Evolutionary conservation across 1,140 invertebrate genomes (phyloP), one percentile per base, ranked within the genome.

Genomic region (Lasaia peninsularis): DNA sequence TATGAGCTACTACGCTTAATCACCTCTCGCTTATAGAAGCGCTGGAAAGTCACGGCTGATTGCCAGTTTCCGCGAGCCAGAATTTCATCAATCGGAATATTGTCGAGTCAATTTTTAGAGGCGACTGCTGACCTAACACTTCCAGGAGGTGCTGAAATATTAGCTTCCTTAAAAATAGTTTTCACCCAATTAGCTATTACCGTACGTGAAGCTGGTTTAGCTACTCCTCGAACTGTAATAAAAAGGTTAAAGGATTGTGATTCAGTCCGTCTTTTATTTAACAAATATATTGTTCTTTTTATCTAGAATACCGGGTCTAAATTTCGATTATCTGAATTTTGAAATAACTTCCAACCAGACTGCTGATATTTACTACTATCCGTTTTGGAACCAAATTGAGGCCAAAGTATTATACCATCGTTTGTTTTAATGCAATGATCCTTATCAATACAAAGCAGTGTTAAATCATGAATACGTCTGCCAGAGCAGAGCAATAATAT

Each of bases 181-280:
- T 64, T 65, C 3, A 71, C 12, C 73, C 73, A 75, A 4, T 63
- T 62, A 0, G 60, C 62, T 12, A 75, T 75, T 9, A 73, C 57
- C n/a, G 65, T 61, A 8, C 70, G 63, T 11, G 73, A 67, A 11
- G 73, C 69, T 6, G 65, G 62, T 18, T 53, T 58, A 7, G 59
- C 16, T 3, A n/a, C 4, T n/a, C 65, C 71, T 28, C 53, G 37
- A 14, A 60, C 12, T 2, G 58, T 69, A 12, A 67, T 53, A 61
- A 71, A 69, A 20, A 67, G 58, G 56, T 65, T 67, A 16, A 40
- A 34, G 9, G 21, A 49, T 28, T 56, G 52, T 10, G 54, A 37
- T n/a, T 24, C 7, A 7, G 33, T 24, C 8, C 72, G 53, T 37
- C 67, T 60, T 9, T 65, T 50, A 33, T 62, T 49, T 50, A 62